Base-by-base conservation (phyloP, 1,140 invertebrate genomes). In the Cepaea nemoralis region DNA sequence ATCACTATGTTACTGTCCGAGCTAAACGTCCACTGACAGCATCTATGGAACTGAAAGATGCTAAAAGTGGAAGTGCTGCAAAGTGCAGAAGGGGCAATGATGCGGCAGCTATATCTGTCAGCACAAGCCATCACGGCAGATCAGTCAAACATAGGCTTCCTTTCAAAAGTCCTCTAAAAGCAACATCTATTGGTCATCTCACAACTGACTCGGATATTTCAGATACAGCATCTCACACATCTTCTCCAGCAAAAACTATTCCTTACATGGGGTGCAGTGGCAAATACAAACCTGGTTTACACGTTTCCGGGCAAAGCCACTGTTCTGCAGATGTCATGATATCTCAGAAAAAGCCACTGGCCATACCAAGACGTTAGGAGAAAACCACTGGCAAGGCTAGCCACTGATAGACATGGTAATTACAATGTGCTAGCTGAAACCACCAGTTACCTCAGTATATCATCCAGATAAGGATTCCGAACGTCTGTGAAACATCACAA, bases 391-490 rank as follows among this genome's bases (percentile, higher is more conserved):
- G 22, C 19, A 39, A 40, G 70, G 10, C 8, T 79, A 16, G 37
- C 27, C 12, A 79, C 69, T 70, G 40, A 45, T 3, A 45, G 31
- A 42, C 35, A 42, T 19, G 39, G 63, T 27, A 35, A 66, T 2
- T 75, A 71, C 0, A 50, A 83, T 39, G 78, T 82, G 37, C 77
- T 82, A 16, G 83, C 85, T 5, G 83, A 85, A 48, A 85, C 85
- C 39, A 84, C 83, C 40, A 88, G 84, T 63, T 80, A 81, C 27
- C 76, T 78, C 31, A 77, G 79, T 40, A 67, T 76, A 27, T 83
- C 86, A 31, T 87, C 87, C 24, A 84, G 86, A 74, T n/a, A n/a
- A 83, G 82, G 16, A 87, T 88, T 45, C 84, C 86, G 16, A 86
- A 85, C n/a, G 39, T 77, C 31, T 74, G 71, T 31, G 83, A 87